Conservation (phyloP, 1,140 invertebrate species). For the Asobara japonica region DNA sequence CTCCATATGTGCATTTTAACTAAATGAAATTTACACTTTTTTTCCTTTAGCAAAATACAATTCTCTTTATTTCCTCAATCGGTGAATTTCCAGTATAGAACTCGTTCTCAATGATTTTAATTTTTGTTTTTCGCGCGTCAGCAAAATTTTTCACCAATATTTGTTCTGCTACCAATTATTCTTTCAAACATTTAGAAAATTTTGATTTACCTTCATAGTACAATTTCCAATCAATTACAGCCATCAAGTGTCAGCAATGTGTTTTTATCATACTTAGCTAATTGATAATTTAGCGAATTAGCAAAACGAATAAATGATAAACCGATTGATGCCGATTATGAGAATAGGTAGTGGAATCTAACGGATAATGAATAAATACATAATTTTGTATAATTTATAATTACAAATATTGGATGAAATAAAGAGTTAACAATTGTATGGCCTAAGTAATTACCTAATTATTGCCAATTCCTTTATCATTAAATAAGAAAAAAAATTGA, state of each 20-base stretch:
- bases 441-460: slow-evolving; percentile 26
- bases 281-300: not conserved
- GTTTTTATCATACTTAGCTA: not conserved
- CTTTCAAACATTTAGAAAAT: no score
- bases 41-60: no score
- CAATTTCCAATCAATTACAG: not conserved
- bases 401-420: slow-evolving; percentile 39
- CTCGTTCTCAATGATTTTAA: no score
- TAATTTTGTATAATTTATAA: slow-evolving; percentile 48
- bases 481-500: not conserved
- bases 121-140: no score
- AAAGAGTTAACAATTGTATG: slow-evolving; percentile 42
- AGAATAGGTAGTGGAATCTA: not conserved
- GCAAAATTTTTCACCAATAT: no score
- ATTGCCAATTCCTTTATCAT: not conserved
- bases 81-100: no score
- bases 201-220: no score
- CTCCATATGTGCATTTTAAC: not conserved
- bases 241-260: not conserved
- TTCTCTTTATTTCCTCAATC: no score
- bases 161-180: no score
- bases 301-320: slow-evolving; percentile 23
- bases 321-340: not conserved
- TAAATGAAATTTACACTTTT: not conserved
- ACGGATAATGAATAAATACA: slow-evolving; percentile 33